These are phyloP conservation scores for Brachyopa scutellaris DNA, from an alignment of 2,888 invertebrate species.

Conservation along the genomic window DNA sequence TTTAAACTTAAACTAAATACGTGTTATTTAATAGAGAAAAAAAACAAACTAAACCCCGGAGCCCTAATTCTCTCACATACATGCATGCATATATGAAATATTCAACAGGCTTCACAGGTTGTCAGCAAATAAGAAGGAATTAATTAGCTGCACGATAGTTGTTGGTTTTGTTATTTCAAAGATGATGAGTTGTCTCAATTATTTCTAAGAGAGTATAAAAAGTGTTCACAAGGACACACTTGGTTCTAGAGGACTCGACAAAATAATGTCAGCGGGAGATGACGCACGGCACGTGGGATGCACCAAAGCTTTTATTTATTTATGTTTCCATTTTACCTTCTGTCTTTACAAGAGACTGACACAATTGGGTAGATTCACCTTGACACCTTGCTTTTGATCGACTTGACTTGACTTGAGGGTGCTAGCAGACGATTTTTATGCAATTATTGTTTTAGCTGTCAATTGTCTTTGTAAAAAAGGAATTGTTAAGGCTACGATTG, in stretches of 20 bases:
- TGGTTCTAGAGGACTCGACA: background rate
- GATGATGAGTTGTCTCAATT: constrained; percentile 23
- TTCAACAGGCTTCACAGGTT: constrained; percentile 38
- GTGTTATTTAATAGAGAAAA: background rate
- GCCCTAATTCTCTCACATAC: background rate
- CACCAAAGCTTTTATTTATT: constrained; percentile 12
- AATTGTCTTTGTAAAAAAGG: too few species aligned
- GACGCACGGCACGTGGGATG: constrained; percentile 33
- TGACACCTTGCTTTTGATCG: constrained; percentile 49
- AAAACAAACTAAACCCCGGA: background rate
- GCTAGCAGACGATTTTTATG: too few species aligned
- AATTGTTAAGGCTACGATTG: too few species aligned
- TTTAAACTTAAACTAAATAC: background rate
- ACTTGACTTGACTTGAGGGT: too few species aligned
- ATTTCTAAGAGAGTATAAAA: constrained; percentile 14
- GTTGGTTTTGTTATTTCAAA: background rate
- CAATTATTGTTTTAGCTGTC: too few species aligned
- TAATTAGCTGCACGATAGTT: constrained; percentile 19
- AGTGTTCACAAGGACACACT: constrained; percentile 18
- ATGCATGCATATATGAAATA: constrained; percentile 11
- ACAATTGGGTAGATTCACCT: constrained; percentile 29
- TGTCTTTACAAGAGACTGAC: background rate
- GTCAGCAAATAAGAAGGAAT: constrained; percentile 15
- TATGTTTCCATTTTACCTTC: constrained; percentile 31
- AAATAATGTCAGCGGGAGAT: background rate